Evolutionary conservation across 2,797 vertebrate genomes (phyloP).

Genomic region (Peromyscus aztecus): DNA sequence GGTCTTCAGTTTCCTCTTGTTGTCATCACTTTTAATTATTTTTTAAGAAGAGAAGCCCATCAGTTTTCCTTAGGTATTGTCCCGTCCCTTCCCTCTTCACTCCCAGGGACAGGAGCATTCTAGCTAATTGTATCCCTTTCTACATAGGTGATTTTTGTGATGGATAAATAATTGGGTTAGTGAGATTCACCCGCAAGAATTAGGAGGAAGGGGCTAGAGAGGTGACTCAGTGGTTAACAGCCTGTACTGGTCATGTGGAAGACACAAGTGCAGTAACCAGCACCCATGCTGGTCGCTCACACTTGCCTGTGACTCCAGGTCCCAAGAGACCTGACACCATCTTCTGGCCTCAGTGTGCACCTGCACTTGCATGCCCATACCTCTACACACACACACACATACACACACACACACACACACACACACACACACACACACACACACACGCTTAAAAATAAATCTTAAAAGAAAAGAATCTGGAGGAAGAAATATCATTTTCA

Average conservation of each 20-base stretch:
- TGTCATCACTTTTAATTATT: not conserved
- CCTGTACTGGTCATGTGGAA: not conserved
- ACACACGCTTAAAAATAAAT: not conserved
- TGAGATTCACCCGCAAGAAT: not conserved
- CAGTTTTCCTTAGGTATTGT: not conserved
- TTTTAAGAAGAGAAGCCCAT: not conserved
- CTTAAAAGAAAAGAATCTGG: not conserved
- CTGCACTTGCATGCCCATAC: not conserved
- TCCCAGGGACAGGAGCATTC: not conserved
- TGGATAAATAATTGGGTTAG: conserved; percentile 14
- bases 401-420: no score
- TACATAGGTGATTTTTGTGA: not conserved
- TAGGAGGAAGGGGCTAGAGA: not conserved
- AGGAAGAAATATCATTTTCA: not conserved
- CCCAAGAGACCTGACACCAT: not conserved
- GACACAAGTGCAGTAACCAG: not conserved
- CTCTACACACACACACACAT: not conserved
- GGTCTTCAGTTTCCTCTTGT: conserved; percentile 11
- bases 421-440: not conserved
- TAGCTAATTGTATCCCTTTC: not conserved
- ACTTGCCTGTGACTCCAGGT: not conserved
- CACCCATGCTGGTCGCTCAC: not conserved
- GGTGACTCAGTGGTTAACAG: not conserved
- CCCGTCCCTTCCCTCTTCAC: not conserved
- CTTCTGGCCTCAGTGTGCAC: not conserved